Percentiles rank a stretch among this genome's conserved stretches.
These are phyloP conservation scores for Oreochromis spilurus DNA, from an alignment of 2,113 vertebrate species.

Conservation along the genomic window DNA sequence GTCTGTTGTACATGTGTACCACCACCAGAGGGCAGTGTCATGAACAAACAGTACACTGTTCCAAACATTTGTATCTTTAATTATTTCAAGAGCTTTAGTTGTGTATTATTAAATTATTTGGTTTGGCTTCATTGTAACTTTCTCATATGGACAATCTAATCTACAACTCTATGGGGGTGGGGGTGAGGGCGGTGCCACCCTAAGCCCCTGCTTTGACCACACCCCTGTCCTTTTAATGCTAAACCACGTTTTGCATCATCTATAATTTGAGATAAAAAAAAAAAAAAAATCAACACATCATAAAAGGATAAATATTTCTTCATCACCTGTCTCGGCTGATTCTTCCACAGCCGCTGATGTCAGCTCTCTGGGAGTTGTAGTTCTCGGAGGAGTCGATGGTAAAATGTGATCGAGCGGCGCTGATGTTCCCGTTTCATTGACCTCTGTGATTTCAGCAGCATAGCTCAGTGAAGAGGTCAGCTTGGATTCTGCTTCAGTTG, in stretches of 20 bases:
- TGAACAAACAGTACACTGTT: background rate
- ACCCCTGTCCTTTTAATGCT: background rate
- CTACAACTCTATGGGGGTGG: background rate
- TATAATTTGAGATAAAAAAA: background rate
- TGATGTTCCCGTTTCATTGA: background rate
- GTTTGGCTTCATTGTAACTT: background rate
- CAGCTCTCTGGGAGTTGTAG: background rate
- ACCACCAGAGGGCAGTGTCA: background rate
- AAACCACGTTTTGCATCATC: too few species aligned
- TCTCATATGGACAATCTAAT: background rate
- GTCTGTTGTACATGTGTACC: rapidly evolving
- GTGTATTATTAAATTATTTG: background rate
- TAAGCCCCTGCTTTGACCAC: background rate
- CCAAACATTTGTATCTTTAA: background rate
- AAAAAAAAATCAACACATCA: background rate
- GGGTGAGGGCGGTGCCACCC: rapidly evolving
- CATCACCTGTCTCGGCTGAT: background rate
- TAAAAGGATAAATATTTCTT: background rate
- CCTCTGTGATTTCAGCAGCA: rapidly evolving
- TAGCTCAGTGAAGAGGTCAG: background rate
- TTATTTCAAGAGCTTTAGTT: rapidly evolving
- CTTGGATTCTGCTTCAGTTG: background rate
- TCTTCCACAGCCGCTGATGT: rapidly evolving
- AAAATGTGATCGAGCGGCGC: rapidly evolving
- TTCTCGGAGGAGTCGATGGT: background rate